phyloP scores from a whole-genome alignment of 2,888 invertebrate genomes.

The Bembecia ichneumoniformis region DNA sequence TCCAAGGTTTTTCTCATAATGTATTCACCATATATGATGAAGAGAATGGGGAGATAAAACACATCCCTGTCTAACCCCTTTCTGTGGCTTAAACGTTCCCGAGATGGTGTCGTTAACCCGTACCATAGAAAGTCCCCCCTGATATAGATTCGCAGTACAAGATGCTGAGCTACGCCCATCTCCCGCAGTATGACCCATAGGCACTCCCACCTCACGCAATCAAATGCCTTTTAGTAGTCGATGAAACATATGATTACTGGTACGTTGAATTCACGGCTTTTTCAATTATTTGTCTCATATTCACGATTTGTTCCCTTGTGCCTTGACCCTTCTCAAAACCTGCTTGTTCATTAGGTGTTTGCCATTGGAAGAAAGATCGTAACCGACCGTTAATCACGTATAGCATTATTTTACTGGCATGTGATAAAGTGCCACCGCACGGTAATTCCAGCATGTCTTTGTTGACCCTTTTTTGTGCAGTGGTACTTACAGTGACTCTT shows the following conservation, averaged over 20 bases:
- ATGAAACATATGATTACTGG: conserved; percentile 6
- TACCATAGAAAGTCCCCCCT: too few relatives aligned
- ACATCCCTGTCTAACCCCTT: too few relatives aligned
- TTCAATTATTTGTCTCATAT: conserved; percentile 9
- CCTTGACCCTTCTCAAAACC: conserved; percentile 12
- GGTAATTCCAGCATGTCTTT: conserved; percentile 2
- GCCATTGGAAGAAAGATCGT: not conserved
- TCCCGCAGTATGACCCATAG: conserved; percentile 9
- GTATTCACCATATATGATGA: too few relatives aligned
- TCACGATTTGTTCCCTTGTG: conserved; percentile 10
- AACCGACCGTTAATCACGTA: conserved; percentile 5
- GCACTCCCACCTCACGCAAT: conserved; percentile 6
- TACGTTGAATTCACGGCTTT: conserved; percentile 8
- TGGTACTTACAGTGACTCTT: conserved; percentile 3
- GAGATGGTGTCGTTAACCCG: too few relatives aligned
- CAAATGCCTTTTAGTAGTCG: conserved; percentile 11
- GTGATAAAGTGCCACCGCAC: not conserved
- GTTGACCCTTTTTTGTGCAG: conserved; percentile 7
- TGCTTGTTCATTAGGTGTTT: conserved; percentile 12
- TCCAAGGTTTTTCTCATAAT: too few relatives aligned
- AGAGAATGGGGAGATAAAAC: too few relatives aligned
- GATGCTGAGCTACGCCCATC: conserved; percentile 7
- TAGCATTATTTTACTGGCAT: conserved; percentile 5
- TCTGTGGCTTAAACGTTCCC: too few relatives aligned
- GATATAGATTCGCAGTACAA: too few relatives aligned